Evolutionary conservation across 2,797 vertebrate genomes (phyloP).

Genomic region (Macropus fuliginosus): DNA sequence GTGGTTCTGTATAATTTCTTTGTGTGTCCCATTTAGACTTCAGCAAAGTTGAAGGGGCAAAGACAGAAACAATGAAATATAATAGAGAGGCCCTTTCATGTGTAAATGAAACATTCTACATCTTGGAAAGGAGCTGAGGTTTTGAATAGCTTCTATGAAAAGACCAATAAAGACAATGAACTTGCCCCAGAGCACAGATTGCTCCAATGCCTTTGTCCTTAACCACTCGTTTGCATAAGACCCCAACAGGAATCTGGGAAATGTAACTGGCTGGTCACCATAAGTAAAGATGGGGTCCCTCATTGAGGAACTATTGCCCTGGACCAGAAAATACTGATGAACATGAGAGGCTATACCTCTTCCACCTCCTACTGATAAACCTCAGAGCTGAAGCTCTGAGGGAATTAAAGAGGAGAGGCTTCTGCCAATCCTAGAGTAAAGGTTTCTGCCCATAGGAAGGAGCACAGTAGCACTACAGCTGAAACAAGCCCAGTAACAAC

Average conservation of each 20-base stretch:
- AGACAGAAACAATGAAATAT: slow-evolving; percentile 2
- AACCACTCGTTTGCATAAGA: background rate
- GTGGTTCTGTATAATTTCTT: background rate
- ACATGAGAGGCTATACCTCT: background rate
- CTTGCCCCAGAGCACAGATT: background rate
- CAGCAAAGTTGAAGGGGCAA: background rate
- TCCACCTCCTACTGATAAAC: background rate
- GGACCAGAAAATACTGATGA: background rate
- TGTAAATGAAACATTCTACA: background rate
- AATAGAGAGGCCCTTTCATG: background rate
- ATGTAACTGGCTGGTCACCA: background rate
- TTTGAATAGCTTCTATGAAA: background rate
- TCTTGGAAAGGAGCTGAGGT: background rate
- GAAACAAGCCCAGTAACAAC: background rate
- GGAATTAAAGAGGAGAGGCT: background rate
- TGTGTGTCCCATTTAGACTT: background rate
- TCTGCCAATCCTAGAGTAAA: background rate
- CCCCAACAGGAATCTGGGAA: background rate
- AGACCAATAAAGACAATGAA: background rate
- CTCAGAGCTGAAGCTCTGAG: background rate
- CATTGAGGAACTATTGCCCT: background rate
- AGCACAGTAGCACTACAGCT: background rate
- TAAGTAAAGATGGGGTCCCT: background rate
- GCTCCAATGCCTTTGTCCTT: background rate
- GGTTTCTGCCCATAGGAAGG: background rate